phyloP scores from a whole-genome alignment of 2,888 invertebrate species.

The Mythimna loreyi region DNA sequence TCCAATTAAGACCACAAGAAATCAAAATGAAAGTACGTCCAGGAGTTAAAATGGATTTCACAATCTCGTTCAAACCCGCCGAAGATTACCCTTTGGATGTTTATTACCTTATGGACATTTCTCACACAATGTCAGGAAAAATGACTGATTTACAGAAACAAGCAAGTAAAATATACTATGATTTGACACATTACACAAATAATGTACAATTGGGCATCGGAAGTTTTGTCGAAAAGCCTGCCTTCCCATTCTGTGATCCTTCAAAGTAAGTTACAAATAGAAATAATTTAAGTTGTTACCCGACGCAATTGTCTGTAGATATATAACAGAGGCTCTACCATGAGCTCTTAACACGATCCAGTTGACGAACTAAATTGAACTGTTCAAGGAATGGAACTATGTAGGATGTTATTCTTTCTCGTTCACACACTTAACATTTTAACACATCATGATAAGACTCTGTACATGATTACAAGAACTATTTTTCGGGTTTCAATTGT shows the following conservation, averaged over 20 bases:
- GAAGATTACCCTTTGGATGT: conserved; percentile 95
- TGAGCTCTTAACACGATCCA: too few species aligned
- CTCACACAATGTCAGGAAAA: conserved; percentile 93
- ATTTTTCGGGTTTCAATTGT: background rate
- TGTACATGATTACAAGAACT: background rate
- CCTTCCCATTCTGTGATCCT: conserved; percentile 90
- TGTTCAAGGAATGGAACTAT: too few species aligned
- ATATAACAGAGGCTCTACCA: too few species aligned
- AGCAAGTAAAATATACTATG: conserved; percentile 84
- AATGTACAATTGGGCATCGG: conserved; percentile 93
- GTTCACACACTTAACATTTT: too few species aligned
- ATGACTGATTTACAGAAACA: conserved; percentile 87
- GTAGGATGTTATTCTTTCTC: too few species aligned
- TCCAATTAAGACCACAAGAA: conserved; percentile 91
- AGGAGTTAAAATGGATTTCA: conserved; percentile 79
- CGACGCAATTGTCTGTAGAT: too few species aligned
- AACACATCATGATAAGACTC: too few species aligned
- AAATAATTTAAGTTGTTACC: background rate
- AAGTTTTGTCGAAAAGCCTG: conserved; percentile 93
- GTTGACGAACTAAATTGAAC: too few species aligned
- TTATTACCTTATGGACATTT: conserved; percentile 96
- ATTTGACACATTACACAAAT: conserved; percentile 90
- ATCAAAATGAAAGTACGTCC: conserved; percentile 87
- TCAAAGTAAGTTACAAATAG: conserved; percentile 67
- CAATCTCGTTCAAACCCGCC: conserved; percentile 91